Evolutionary conservation across 2,888 invertebrate genomes (phyloP), one percentile per base, ranked within the genome.

Genomic region (Beris chalybata): DNA sequence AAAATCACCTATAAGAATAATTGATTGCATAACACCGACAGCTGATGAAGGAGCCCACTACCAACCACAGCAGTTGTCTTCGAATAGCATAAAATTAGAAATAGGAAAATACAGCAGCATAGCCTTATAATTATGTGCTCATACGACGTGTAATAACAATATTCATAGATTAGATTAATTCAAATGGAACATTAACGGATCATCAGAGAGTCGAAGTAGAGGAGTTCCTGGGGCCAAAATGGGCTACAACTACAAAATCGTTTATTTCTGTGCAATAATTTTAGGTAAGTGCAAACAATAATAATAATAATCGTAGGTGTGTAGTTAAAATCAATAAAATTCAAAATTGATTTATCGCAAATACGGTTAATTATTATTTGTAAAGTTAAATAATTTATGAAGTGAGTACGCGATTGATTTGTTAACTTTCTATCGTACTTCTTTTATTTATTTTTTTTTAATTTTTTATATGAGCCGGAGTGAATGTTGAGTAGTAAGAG

Each of bases 171-270:
- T 15, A 61, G 50, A 50, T 61, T 61, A 52, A 50, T 64, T 64
- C 55, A 54, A 22, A 64, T 64, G 64, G 64, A 64, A 54, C 54
- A 64, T 15, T 64, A 64, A 64, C 64, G 64, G 61, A 43, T 43
- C 50, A 50, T 38, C 15, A 13, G 57, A 13, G 47, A 22, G 47
- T 11, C 61, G 61, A 52, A 50, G 61, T 50, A 38, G 61, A 50
- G 61, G 61, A 61, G 61, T 38, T 52, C 32, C 52, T 50, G 22
- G 22, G 22, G 32, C 61, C 61, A 61, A 77, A 75, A 77, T 78
- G 77, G 75, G 77, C 76, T 75, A 77, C 76, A 77, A 76, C 76
- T 78, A 77, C 76, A 78, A 75, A 74, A 74, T 76, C 75, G 74
- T 77, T 77, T 78, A 76, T 75, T 75, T 78, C 74, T 77, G 77